Percentiles rank a stretch among this genome's conserved stretches.
Evolutionary conservation across 2,113 vertebrate species (phyloP).

Genomic region (Carassius carassius): DNA sequence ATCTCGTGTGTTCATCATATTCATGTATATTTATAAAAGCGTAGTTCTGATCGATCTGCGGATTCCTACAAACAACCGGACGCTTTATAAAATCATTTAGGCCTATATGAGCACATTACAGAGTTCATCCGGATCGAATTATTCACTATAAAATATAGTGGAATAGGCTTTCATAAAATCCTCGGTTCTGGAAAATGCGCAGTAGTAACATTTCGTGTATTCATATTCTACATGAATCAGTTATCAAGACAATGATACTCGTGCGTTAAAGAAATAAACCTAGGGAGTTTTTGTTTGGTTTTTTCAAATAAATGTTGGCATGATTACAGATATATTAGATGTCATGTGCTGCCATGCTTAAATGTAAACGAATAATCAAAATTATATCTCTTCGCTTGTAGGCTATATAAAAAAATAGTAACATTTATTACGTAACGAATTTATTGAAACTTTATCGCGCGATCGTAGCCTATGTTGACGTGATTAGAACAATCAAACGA

Average conservation of each 20-base stretch:
- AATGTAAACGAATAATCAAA: background rate
- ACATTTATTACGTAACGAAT: background rate
- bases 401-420: no score
- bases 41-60: background rate
- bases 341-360: background rate
- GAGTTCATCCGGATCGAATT: background rate
- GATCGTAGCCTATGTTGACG: background rate
- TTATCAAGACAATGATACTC: background rate
- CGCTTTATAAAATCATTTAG: background rate
- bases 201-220: background rate
- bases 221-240: background rate
- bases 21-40: background rate
- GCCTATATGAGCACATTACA: background rate
- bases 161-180: background rate
- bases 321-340: background rate
- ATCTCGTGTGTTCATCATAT: background rate
- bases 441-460: background rate
- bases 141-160: background rate
- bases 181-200: background rate
- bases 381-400: background rate
- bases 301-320: no score
- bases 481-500: no score
- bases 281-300: no score
- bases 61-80: background rate
- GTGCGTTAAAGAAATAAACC: background rate